These are phyloP conservation scores for Rhinoderma darwinii DNA, from an alignment of 2,113 vertebrate species.

Conservation along the genomic window DNA sequence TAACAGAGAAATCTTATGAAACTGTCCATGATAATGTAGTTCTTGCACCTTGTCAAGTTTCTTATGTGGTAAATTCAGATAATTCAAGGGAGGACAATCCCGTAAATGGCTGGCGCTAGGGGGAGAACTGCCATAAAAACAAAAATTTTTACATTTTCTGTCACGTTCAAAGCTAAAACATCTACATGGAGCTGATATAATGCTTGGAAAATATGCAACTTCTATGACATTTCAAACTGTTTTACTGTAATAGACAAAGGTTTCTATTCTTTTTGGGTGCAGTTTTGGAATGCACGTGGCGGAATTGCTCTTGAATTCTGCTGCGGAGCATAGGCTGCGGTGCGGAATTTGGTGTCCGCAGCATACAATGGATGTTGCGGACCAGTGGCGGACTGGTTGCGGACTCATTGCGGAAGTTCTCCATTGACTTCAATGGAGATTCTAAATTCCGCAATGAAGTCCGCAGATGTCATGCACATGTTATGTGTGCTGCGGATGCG, in stretches of 20 bases:
- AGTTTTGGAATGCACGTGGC: neutral
- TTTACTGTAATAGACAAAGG: neutral
- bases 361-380: too few species aligned
- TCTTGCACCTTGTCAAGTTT: neutral
- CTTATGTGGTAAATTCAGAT: neutral
- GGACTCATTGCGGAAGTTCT: too few species aligned
- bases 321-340: too few species aligned
- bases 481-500: too few species aligned
- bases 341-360: too few species aligned
- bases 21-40: neutral
- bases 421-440: too few species aligned
- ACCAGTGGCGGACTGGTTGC: too few species aligned
- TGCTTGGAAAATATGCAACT: neutral
- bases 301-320: too few species aligned
- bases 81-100: neutral
- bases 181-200: neutral
- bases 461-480: too few species aligned
- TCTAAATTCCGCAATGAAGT: too few species aligned
- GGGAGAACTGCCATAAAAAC: neutral
- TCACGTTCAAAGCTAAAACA: neutral
- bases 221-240: neutral
- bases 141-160: neutral
- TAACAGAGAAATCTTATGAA: constrained; percentile 35
- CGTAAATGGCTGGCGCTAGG: neutral
- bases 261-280: neutral